Evolutionary conservation across 2,797 vertebrate genomes (phyloP).

Genomic region (Zalophus californianus): DNA sequence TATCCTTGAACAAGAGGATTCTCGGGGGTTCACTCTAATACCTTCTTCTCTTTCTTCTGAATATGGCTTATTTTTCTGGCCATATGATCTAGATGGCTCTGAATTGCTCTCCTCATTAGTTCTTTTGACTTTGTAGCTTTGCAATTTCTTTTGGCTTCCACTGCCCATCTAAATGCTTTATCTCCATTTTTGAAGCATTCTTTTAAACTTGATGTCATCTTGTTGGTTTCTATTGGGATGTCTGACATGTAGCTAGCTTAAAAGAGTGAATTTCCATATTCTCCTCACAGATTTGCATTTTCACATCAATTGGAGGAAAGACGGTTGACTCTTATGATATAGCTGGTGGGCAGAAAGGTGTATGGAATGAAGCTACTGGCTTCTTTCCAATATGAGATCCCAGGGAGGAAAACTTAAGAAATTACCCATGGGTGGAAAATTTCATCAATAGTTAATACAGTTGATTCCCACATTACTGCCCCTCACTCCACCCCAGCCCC

Average conservation of each 20-base stretch:
- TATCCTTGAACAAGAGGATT: neutral
- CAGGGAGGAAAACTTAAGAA: neutral
- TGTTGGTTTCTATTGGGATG: slow-evolving; percentile 46
- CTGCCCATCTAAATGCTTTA: slow-evolving; percentile 47
- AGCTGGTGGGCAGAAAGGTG: slow-evolving; percentile 6
- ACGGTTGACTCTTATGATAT: neutral
- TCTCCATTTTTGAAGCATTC: slow-evolving; percentile 64
- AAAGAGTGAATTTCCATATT: slow-evolving; percentile 73
- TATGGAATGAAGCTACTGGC: neutral
- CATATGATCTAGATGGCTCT: neutral
- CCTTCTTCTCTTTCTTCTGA: neutral
- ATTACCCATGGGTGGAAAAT: neutral
- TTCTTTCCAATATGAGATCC: neutral
- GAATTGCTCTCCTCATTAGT: slow-evolving; percentile 56
- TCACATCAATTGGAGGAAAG: slow-evolving; percentile 1
- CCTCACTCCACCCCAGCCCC: neutral
- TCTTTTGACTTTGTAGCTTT: slow-evolving; percentile 15
- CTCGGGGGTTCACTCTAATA: too few species aligned
- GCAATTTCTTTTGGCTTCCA: slow-evolving; percentile 10
- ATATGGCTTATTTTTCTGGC: neutral
- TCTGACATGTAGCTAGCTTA: slow-evolving; percentile 56
- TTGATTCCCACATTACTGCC: neutral
- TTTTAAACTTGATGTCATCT: slow-evolving; percentile 59
- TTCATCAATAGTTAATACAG: neutral
- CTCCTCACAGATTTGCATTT: slow-evolving; percentile 65